These are phyloP conservation scores for Parnassius apollo DNA, from an alignment of 2,888 invertebrate genomes.

Conservation along the genomic window DNA sequence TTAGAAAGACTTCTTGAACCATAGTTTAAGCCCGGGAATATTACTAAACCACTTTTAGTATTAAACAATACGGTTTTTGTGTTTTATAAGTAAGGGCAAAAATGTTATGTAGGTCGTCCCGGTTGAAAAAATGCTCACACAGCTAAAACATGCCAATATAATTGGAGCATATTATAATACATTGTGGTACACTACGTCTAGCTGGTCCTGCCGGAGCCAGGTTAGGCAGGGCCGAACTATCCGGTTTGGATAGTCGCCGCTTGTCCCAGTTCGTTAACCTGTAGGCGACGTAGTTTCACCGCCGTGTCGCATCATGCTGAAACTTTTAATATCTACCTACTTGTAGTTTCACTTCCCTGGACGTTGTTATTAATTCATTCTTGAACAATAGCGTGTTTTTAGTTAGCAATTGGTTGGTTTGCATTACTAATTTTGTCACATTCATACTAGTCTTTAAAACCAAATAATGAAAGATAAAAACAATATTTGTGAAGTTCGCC, in stretches of 20 bases:
- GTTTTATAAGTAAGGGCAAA: too few species aligned
- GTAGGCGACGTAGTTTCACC: conserved; percentile 55
- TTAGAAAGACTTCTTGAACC: too few species aligned
- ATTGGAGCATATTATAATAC: conserved; percentile 46
- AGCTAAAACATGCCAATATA: conserved; percentile 27
- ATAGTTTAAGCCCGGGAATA: too few species aligned
- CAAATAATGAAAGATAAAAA: too few species aligned
- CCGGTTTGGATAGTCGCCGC: conserved; percentile 66
- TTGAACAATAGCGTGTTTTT: too few species aligned
- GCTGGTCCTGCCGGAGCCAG: conserved; percentile 37
- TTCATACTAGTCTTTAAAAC: too few species aligned
- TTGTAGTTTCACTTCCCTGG: conserved; percentile 35
- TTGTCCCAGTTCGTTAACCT: conserved; percentile 71
- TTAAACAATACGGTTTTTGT: too few species aligned
- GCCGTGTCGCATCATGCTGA: conserved; percentile 33
- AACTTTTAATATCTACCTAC: conserved; percentile 9
- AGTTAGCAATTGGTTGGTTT: too few species aligned
- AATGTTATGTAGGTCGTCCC: background rate
- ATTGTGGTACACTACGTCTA: conserved; percentile 39
- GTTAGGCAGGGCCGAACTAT: conserved; percentile 65
- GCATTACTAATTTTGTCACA: too few species aligned
- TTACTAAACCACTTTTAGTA: too few species aligned
- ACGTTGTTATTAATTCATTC: background rate
- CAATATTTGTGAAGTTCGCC: too few species aligned
- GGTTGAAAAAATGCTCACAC: conserved; percentile 7